Percentiles rank a stretch among this genome's conserved stretches.
Evolutionary conservation across 2,888 invertebrate species (phyloP).

Genomic region (Zootermopsis nevadensis): DNA sequence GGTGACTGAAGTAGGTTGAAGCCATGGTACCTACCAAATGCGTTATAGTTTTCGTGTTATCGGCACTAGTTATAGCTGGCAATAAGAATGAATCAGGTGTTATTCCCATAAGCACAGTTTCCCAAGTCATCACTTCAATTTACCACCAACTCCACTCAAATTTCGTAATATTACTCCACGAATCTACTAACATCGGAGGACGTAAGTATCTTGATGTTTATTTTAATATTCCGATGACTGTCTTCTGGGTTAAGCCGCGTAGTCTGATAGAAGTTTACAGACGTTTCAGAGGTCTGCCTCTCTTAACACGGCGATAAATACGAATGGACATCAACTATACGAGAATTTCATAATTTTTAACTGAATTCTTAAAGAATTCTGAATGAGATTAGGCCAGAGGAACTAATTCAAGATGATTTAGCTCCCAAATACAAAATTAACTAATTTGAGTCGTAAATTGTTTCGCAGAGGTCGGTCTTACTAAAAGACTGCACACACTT

Average conservation of each 20-base stretch:
- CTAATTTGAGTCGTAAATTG: not conserved
- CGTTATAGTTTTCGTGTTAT: not conserved
- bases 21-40: not conserved
- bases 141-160: constrained; percentile 1
- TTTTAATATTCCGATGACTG: no score
- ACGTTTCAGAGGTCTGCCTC: not conserved
- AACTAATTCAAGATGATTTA: no score
- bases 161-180: not conserved
- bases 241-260: no score
- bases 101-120: not conserved
- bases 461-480: not conserved
- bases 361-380: no score
- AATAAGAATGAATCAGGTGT: not conserved
- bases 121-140: not conserved
- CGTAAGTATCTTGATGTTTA: not conserved
- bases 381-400: no score
- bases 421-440: no score
- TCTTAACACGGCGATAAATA: no score
- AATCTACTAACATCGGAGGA: not conserved
- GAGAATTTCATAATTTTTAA: no score
- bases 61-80: not conserved
- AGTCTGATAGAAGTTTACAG: no score
- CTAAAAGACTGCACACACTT: not conserved
- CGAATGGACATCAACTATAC: no score
- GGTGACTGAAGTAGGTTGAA: no score